A percentile compares a stretch with the other conserved stretches of the same genome.
These are phyloP conservation scores for Apeltes quadracus DNA, from an alignment of 2,113 vertebrate genomes.

Conservation along the genomic window DNA sequence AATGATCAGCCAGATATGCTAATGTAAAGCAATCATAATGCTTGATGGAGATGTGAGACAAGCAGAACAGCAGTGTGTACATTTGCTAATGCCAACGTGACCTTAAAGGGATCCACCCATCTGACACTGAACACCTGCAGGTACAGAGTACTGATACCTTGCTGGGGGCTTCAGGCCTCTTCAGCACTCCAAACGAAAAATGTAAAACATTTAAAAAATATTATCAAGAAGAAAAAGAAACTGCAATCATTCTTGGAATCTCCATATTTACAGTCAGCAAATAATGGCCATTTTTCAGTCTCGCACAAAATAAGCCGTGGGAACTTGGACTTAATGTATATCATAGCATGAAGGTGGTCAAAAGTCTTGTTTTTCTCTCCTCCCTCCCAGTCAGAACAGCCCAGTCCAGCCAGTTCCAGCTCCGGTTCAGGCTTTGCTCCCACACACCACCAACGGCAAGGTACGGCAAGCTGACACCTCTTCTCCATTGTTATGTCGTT, in stretches of 20 bases:
- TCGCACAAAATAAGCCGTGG: not conserved
- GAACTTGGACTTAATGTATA: not conserved
- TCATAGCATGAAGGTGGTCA: not conserved
- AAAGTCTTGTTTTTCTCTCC: not conserved
- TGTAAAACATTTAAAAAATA: not conserved
- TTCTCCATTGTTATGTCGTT: not conserved
- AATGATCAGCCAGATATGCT: not conserved
- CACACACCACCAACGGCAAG: constrained; percentile 89
- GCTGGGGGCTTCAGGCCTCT: not conserved
- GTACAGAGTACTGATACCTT: not conserved
- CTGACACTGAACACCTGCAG: not conserved
- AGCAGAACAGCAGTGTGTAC: not conserved
- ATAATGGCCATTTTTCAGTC: not conserved
- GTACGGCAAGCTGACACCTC: constrained; percentile 69
- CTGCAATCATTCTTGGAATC: not conserved
- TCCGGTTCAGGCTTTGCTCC: constrained; percentile 89
- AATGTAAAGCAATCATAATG: not conserved
- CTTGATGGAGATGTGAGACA: not conserved
- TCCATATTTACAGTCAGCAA: not conserved
- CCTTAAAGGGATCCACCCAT: not conserved
- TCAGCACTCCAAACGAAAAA: not conserved
- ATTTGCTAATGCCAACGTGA: not conserved
- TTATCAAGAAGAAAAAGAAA: not conserved
- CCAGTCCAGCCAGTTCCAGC: constrained; percentile 93
- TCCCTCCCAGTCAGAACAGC: constrained; percentile 87